phyloP scores from a whole-genome alignment of 1,140 invertebrate species.

The Ganaspis sp. region DNA sequence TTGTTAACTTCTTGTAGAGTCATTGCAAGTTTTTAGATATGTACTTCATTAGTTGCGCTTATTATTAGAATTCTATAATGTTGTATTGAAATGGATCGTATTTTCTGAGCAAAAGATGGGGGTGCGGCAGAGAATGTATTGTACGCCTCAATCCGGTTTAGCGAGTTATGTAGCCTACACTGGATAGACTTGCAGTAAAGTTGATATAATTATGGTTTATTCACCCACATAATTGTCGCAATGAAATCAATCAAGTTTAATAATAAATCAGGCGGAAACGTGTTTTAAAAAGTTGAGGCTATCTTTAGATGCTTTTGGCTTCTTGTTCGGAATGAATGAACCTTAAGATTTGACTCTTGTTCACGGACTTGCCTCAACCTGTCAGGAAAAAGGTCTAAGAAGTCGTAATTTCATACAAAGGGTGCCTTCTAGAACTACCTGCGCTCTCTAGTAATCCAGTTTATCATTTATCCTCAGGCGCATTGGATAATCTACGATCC shows the following conservation, averaged over 20 bases:
- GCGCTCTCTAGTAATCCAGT: conserved; percentile 20
- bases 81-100: conserved; percentile 8
- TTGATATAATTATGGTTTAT: conserved; percentile 30
- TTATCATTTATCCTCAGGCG: conserved; percentile 21
- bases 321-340: not conserved
- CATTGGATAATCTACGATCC: not conserved
- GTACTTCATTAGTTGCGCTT: not conserved
- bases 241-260: conserved; percentile 1
- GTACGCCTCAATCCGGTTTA: conserved; percentile 26
- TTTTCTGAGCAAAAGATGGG: conserved; percentile 10
- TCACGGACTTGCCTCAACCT: not conserved
- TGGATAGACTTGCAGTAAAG: conserved; percentile 5
- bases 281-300: not conserved
- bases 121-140: conserved; percentile 25
- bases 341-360: conserved; percentile 11
- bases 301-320: not conserved
- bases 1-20: too few relatives aligned
- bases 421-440: not conserved
- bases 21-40: not conserved
- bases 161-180: conserved; percentile 23
- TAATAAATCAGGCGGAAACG: not conserved
- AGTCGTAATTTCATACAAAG: not conserved
- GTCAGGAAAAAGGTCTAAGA: not conserved
- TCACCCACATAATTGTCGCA: conserved; percentile 24
- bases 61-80: not conserved